Evolutionary conservation across 2,797 vertebrate genomes (phyloP), one percentile per base, ranked within the genome.

Genomic region (Coregonus suidteri): DNA sequence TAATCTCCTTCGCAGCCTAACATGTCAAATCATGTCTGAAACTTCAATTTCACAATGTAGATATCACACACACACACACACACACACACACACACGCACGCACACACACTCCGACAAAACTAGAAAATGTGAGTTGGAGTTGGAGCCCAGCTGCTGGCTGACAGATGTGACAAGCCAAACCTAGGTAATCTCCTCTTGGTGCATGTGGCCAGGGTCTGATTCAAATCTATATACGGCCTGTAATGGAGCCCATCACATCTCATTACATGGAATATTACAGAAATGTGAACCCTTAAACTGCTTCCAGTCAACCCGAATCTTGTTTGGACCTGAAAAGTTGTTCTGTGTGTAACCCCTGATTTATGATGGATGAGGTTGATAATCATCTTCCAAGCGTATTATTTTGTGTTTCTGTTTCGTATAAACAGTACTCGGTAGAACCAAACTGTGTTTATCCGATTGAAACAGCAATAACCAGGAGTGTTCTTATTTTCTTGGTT

Each of bases 111-210:
- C 70, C 41, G 6, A 51, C 18, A 53, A 14, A 56, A 77, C 82
- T 71, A 73, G 4, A 7, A 65, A 59, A 67, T 56, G 13, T 75
- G 81, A 69, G 79, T 78, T 82, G 41, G 41, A 47, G 41, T 11
- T 47, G 9, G 56, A 59, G 56, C 56, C 6, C 86, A 88, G 86
- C 86, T 47, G 41, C 41, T 89, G 80, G 73, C 71, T 75, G 81
- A 88, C 81, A 82, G 80, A 67, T 82, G 74, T 78, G 84, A 92
- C 86, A 81, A 81, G 89, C 86, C 89, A 90, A 86, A 90, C 77
- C 80, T 78, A 31, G 78, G 70, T 77, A 3, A 79, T n/a, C 3
- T 64, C 20, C 59, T 31, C 74, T 13, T 35, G 20, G 52, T n/a
- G 52, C 31, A 70, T 41, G 53, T 76, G 75, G 87, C 88, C 87